Base-by-base conservation (phyloP, 2,797 vertebrate genomes). In the Eleutherodactylus coqui region DNA sequence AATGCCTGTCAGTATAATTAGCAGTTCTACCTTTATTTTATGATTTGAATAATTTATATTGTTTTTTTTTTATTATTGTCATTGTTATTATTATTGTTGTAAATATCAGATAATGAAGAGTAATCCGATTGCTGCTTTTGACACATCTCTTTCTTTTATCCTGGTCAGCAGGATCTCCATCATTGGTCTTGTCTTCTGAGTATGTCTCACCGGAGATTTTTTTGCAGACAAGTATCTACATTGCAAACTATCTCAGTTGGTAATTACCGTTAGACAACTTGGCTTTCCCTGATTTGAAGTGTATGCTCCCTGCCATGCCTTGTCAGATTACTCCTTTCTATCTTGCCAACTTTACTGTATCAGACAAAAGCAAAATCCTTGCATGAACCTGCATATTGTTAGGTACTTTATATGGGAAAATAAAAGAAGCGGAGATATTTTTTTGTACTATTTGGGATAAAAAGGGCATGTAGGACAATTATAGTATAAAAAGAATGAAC, bases 291-390 rank as follows among this genome's bases (percentile, higher is more conserved):
- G 51, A 58, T 34, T 34, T 78, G 19, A 58, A 55, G 9, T 75
- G 47, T 75, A 43, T n/a, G 72, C 27, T 47, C 43, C 75, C 47
- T 38, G 47, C 49, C 75, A 55, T 78, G 75, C 75, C 34, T 78
- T 36, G 16, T 58, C 75, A 78, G 49, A 38, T 36, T 38, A 69
- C 34, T 38, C 21, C 51, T 55, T 78, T 58, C 75, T 77, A 34
- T 77, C 14, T 13, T 36, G 32, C 75, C 34, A 38, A 55, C 49
- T 32, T 58, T 78, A 36, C 51, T 38, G 75, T 24, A 78, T 58
- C 34, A 78, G 17, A 78, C 53, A 51, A 36, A n/a, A 78, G 53
- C 51, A 38, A 9, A 78, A 38, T 76, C 16, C 36, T 58, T 78
- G 32, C 27, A 58, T 78, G 76, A 78, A 38, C 76, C 51, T 58